phyloP scores from a whole-genome alignment of 2,888 invertebrate genomes.

The Odontocolon sp. region DNA sequence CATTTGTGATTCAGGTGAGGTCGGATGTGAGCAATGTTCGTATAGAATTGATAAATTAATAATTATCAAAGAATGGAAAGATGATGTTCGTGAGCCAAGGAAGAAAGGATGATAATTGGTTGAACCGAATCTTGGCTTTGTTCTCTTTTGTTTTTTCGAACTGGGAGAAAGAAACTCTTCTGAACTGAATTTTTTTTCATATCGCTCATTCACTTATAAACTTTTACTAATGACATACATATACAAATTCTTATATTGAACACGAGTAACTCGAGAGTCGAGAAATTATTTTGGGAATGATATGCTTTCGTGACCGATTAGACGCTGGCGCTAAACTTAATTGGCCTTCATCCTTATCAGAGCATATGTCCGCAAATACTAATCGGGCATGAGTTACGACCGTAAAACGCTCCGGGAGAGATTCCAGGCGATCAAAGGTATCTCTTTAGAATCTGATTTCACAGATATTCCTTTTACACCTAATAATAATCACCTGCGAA shows the following conservation, averaged over 20 bases:
- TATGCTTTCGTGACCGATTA: background rate
- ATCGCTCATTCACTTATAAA: no score
- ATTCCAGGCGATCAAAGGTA: background rate
- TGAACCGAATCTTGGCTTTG: no score
- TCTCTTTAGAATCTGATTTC: conserved; percentile 14
- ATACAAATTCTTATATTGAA: background rate
- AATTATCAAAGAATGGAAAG: conserved; percentile 6
- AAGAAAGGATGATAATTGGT: no score
- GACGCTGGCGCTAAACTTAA: conserved; percentile 6
- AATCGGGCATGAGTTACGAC: conserved; percentile 32
- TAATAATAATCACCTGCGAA: no score
- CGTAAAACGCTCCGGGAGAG: conserved; percentile 16
- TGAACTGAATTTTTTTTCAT: no score
- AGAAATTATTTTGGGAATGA: conserved; percentile 6
- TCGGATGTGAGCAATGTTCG: no score
- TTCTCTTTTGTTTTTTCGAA: no score
- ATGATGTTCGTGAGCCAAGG: background rate
- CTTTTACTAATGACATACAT: no score
- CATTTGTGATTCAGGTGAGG: no score
- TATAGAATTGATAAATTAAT: no score
- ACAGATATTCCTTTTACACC: no score
- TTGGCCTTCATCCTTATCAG: conserved; percentile 28
- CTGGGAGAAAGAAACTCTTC: no score
- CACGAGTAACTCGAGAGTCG: background rate
- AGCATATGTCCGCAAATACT: conserved; percentile 11